Evolutionary conservation across 2,888 invertebrate genomes (phyloP), one percentile per base, ranked within the genome.

Genomic region (Dasysyrphus tricinctus): DNA sequence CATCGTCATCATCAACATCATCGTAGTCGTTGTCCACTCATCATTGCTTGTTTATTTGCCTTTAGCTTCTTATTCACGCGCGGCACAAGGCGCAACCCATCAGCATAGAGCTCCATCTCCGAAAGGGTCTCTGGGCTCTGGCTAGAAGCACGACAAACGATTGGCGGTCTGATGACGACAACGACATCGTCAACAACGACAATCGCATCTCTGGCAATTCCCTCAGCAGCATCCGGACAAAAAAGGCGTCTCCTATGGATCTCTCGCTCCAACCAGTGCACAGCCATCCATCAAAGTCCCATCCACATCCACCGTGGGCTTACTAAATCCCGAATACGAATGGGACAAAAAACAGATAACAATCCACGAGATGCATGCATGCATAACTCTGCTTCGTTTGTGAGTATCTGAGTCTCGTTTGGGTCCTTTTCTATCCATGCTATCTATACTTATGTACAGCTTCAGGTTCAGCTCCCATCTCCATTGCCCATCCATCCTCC

Each of bases 231-330:
- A 83, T 32, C 37, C 57, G 61, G 74, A 69, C 76, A 86, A 82
- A 86, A 86, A 86, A 86, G 86, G 86, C 86, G 86, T 86, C 86
- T 86, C 86, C 86, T 79, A 82, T 86, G 75, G 78, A 86, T 86
- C 86, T 63, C 79, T 78, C 51, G 82, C 86, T 86, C 86, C 86
- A 82, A 86, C 85, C 85, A 86, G 42, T 73, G 74, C 74, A 70
- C 34, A 75, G 85, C 81, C 85, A 86, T 86, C 85, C 85, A 86
- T 86, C 85, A 86, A 86, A 81, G 85, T 81, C 81, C 78, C 74
- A 74, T 81, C 81, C 63, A 63, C 63, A 44, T 63, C 44, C 67
- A 74, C 57, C 69, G 63, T 63, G 85, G 81, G 63, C 85, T 86
- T 70, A 72, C 54, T 78, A 86, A 86, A 86, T 85, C 85, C 81